Percentiles rank a stretch among this genome's conserved stretches.
Evolutionary conservation across 2,797 vertebrate species (phyloP).

Genomic region (Triplophysa yarkandensis): DNA sequence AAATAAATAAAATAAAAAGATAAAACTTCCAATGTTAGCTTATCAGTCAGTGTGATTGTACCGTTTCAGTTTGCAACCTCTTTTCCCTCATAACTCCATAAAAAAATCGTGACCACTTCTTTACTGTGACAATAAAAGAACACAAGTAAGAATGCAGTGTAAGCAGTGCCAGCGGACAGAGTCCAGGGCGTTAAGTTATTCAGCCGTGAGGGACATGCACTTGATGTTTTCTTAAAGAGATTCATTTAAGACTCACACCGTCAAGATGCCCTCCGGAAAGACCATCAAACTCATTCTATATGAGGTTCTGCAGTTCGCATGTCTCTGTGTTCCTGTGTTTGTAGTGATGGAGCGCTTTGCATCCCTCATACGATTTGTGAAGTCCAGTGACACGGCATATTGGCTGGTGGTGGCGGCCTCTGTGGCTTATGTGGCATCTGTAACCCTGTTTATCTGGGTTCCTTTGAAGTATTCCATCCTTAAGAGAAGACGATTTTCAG

Average conservation of each 20-base stretch:
- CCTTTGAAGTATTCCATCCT: constrained; percentile 80
- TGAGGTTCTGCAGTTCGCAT: constrained; percentile 76
- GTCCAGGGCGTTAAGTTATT: constrained; percentile 66
- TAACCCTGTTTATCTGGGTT: constrained; percentile 81
- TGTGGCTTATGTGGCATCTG: constrained; percentile 77
- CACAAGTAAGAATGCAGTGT: constrained; percentile 67
- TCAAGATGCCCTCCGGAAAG: constrained; percentile 68
- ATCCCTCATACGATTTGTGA: constrained; percentile 55
- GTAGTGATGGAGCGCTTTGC: constrained; percentile 75
- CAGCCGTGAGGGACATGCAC: constrained; percentile 53
- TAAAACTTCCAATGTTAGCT: too few relatives aligned
- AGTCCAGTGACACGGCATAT: constrained; percentile 63
- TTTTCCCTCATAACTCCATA: constrained; percentile 60
- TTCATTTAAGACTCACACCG: constrained; percentile 37
- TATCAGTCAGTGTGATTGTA: not conserved
- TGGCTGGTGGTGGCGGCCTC: constrained; percentile 83
- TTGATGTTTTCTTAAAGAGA: constrained; percentile 41
- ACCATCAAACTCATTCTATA: constrained; percentile 77
- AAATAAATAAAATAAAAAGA: too few relatives aligned
- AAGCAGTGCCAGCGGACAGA: constrained; percentile 73
- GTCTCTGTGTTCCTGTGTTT: constrained; percentile 64
- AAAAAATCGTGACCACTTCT: constrained; percentile 67
- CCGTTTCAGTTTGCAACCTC: not conserved
- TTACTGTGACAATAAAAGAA: constrained; percentile 70
- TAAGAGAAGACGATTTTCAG: constrained; percentile 65